Base-by-base conservation (phyloP, 2,888 invertebrate genomes). In the Trissolcus japonicus region DNA sequence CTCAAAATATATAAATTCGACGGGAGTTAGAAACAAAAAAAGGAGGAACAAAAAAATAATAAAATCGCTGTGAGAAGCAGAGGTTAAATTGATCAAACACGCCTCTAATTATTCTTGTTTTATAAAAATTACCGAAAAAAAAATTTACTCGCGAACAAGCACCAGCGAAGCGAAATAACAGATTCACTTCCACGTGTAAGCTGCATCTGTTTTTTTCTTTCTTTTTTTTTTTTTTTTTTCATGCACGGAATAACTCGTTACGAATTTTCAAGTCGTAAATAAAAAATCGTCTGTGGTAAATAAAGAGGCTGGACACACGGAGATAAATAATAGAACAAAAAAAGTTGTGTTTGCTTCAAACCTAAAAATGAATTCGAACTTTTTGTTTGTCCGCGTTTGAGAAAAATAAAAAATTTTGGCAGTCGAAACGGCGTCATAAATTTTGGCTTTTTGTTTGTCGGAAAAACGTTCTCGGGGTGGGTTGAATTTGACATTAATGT, bases 401-500 rank as follows among this genome's bases (percentile, higher is more conserved):
- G 9, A 9, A 35, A 35, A 35, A 11, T 9, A 35, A 11, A 35
- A 9, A 9, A 35, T 11, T 1, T 2, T 35, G 35, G 35, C 35
- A 35, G 9, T 9, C 35, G 35, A 35, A 35, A 11, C 35, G 35
- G 56, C 17, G 13, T 46, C 40, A 25, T 62, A 63, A 63, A 71
- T 63, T 43, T 51, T 11, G 6, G 14, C 40, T 53, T 46, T 73
- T 66, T 66, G 66, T 73, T 25, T 11, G 16, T 29, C 56, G 46
- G 67, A 57, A 57, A 62, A 68, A 63, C 25, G n/a, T 35, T 4
- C 14, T 13, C 14, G 17, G 29, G 48, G 51, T 50, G 35, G 66
- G 66, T 72, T 50, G 72, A 59, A 68, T 71, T 72, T 56, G 71
- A 72, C 72, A 51, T 76, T 72, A 76, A 76, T 72, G 62, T 76